Percentiles rank a stretch among this genome's conserved stretches.
phyloP scores from a whole-genome alignment of 1,140 invertebrate genomes.

The Drosophila littoralis region DNA sequence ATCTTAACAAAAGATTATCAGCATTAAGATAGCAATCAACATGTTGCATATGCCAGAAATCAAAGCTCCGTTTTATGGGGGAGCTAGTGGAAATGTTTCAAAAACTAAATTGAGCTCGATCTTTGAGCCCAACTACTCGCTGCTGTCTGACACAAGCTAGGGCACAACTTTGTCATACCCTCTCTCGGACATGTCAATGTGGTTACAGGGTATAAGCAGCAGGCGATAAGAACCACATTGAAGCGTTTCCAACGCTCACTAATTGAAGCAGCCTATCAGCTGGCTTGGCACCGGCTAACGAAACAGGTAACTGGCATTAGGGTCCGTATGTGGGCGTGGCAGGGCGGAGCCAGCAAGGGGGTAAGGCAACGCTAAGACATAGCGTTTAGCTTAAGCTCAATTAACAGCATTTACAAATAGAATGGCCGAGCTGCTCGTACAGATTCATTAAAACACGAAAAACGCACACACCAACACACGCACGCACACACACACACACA shows the following conservation, averaged over 20 bases:
- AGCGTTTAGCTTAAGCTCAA: slow-evolving; percentile 58
- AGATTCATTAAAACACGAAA: slow-evolving; percentile 58
- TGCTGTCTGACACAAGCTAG: too few relatives aligned
- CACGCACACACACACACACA: slow-evolving; percentile 3
- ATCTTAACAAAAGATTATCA: too few relatives aligned
- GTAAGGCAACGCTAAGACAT: slow-evolving; percentile 22
- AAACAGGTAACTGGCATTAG: neutral
- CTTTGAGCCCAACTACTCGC: too few relatives aligned
- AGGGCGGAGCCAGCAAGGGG: neutral
- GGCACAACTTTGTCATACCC: too few relatives aligned
- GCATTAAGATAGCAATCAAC: too few relatives aligned
- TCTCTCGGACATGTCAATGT: neutral
- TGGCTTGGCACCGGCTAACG: neutral
- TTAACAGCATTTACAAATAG: slow-evolving; percentile 57
- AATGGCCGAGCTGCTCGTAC: slow-evolving; percentile 38
- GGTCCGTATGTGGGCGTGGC: neutral
- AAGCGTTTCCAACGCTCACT: slow-evolving; percentile 27
- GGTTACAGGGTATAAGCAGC: slow-evolving; percentile 11
- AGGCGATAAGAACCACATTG: neutral
- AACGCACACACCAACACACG: slow-evolving; percentile 6
- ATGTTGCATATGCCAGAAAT: too few relatives aligned
- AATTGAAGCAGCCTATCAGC: slow-evolving; percentile 42
- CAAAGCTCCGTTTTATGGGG: too few relatives aligned
- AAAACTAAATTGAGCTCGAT: too few relatives aligned
- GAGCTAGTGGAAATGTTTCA: too few relatives aligned